A percentile compares a stretch with the other conserved stretches of the same genome.
Conservation (phyloP, 2,888 invertebrate genomes). For the Drosophila prolongata region DNA sequence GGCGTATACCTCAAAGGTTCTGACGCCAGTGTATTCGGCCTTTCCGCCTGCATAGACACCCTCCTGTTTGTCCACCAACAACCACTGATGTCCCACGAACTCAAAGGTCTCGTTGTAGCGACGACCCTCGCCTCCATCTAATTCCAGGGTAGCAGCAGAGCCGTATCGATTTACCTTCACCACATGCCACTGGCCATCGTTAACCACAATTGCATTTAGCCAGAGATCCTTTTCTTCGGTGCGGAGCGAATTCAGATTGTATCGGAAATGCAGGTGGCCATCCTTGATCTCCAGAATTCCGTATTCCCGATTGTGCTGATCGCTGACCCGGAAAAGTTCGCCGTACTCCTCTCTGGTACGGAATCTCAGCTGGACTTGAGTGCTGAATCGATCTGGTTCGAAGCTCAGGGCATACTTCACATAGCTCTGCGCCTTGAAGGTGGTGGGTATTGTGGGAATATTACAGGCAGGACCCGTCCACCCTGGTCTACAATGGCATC, state of each 20-base stretch:
- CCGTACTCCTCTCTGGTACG: slow-evolving; percentile 97
- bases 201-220: slow-evolving; percentile 94
- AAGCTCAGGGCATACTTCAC: slow-evolving; percentile 98
- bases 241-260: slow-evolving; percentile 95
- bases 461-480: slow-evolving; percentile 96
- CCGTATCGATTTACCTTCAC: slow-evolving; percentile 96
- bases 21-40: slow-evolving; percentile 96
- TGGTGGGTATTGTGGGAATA: slow-evolving; percentile 93
- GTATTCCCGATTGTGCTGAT: slow-evolving; percentile 97
- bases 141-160: slow-evolving; percentile 94
- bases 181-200: slow-evolving; percentile 98
- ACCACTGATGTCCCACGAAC: slow-evolving; percentile 95
- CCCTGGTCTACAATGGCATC: slow-evolving; percentile 97
- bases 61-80: slow-evolving; percentile 96
- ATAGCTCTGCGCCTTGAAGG: slow-evolving; percentile 96
- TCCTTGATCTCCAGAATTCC: slow-evolving; percentile 96
- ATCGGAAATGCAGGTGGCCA: slow-evolving; percentile 94
- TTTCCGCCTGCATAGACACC: slow-evolving; percentile 98
- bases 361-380: slow-evolving; percentile 96
- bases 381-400: slow-evolving; percentile 95
- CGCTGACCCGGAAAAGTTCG: slow-evolving; percentile 96
- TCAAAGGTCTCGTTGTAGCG: slow-evolving; percentile 96
- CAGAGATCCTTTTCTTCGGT: slow-evolving; percentile 96
- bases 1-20: slow-evolving; percentile 97
- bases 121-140: slow-evolving; percentile 97